Evolutionary conservation across 1,140 invertebrate species (phyloP), one percentile per base, ranked within the genome.

Genomic region (Onthophagus taurus): DNA sequence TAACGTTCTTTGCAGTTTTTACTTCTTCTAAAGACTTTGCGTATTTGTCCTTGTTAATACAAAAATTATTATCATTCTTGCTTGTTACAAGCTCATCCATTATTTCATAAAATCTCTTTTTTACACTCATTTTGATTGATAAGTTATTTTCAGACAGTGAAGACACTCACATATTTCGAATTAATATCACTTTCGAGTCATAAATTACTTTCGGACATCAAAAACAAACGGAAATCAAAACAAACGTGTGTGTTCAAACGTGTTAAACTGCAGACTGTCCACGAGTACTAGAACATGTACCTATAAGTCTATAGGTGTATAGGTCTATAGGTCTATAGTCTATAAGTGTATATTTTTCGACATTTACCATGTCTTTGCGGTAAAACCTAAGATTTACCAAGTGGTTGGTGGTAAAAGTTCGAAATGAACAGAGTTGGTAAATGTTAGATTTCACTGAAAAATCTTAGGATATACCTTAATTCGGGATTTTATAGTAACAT

Each of bases 21-120:
- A 16, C 31, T 33, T 41, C 4, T 17, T 23, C 13, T 33, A 33
- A 33, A 33, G 5, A 33, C 31, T 33, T 33, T 33, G 14, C 31
- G 31, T 33, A 33, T 33, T 33, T 33, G 31, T 33, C 31, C 31
- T 33, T 33, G 14, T 33, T 13, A 13, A 33, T 6, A 33, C 14
- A 6, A 9, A 41, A 41, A 12, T 41, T 41, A 29, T 41, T 41
- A 41, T 26, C 20, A 16, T 41, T 41, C 38, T 41, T 41, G 38
- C 21, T 41, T 41, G 9, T 6, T 13, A 7, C 31, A 13, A 33
- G 31, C 31, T 33, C 31, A 13, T 33, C 31, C 14, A 33, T 33
- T 33, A 33, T 33, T 33, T 33, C 31, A 16, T 33, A 33, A 33
- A 33, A 33, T 33, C 31, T 33, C 6, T 33, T 6, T 33, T 33